Percentiles rank a stretch among this genome's conserved stretches.
Conservation (phyloP, 2,797 vertebrate species). For the Scomberomorus guttatus region DNA sequence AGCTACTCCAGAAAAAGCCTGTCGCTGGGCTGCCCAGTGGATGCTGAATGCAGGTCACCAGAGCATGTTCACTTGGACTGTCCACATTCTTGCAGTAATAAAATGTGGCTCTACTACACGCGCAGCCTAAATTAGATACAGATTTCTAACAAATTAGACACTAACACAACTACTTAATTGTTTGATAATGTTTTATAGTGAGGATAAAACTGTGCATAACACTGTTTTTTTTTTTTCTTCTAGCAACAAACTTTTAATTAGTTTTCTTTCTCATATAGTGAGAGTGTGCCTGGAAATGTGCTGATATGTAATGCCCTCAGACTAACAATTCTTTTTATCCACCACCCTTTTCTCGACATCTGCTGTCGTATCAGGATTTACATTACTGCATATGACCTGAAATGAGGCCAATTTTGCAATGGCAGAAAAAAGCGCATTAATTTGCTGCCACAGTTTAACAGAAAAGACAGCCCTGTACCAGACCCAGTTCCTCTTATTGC, state of each 20-base stretch:
- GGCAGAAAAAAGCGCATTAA: conserved; percentile 30
- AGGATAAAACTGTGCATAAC: conserved; percentile 33
- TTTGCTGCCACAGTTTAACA: conserved; percentile 43
- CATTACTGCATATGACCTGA: conserved; percentile 67
- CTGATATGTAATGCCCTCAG: conserved; percentile 71
- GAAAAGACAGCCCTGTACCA: conserved; percentile 7
- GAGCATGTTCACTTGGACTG: conserved; percentile 36
- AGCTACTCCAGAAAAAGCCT: conserved; percentile 53
- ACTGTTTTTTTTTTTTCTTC: conserved; percentile 9
- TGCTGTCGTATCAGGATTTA: conserved; percentile 69
- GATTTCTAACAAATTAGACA: conserved; percentile 39
- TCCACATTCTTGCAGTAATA: conserved; percentile 27
- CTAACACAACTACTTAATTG: conserved; percentile 41
- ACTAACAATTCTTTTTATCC: conserved; percentile 69
- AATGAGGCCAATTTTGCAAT: conserved; percentile 53
- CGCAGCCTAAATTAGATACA: conserved; percentile 36
- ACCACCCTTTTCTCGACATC: conserved; percentile 66
- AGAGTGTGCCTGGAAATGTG: conserved; percentile 65
- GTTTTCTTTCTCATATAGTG: conserved; percentile 65
- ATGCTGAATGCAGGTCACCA: conserved; percentile 53
- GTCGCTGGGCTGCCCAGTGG: conserved; percentile 40
- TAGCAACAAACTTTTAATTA: conserved; percentile 72
- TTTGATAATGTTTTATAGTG: conserved; percentile 40
- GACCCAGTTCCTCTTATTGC: conserved; percentile 24
- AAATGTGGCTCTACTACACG: conserved; percentile 1